Conservation (phyloP, 2,113 vertebrate genomes). For the Reinhardtius hippoglossoides region DNA sequence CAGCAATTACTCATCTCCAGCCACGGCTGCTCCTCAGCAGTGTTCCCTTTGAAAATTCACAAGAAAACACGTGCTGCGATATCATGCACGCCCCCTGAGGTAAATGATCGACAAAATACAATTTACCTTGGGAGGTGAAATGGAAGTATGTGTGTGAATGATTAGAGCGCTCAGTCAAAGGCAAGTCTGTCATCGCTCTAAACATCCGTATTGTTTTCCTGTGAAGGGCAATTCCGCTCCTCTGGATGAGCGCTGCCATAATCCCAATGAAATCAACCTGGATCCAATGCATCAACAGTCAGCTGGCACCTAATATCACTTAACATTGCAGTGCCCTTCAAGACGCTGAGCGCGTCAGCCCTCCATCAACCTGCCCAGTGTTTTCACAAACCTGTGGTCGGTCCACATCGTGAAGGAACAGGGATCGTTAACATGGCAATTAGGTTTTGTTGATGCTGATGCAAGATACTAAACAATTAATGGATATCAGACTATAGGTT, state of each 20-base stretch:
- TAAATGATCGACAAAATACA: slow-evolving; percentile 1
- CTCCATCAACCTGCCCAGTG: slow-evolving; percentile 9
- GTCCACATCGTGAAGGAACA: not conserved
- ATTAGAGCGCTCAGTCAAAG: slow-evolving; percentile 31
- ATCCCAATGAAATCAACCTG: slow-evolving; percentile 42
- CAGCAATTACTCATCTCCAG: slow-evolving; percentile 18
- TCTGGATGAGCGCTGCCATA: slow-evolving; percentile 33
- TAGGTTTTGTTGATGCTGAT: not conserved
- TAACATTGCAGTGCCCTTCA: slow-evolving; percentile 67
- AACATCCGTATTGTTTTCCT: slow-evolving; percentile 52
- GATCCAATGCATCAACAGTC: slow-evolving; percentile 54
- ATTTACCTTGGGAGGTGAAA: not conserved
- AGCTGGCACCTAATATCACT: slow-evolving; percentile 61
- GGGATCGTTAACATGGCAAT: slow-evolving; percentile 7
- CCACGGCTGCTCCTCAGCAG: not conserved
- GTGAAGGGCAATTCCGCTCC: slow-evolving; percentile 25
- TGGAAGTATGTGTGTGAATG: not conserved
- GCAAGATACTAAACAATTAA: not conserved
- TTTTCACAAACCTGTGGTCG: slow-evolving; percentile 16
- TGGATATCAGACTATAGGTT: not conserved
- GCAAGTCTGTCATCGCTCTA: slow-evolving; percentile 35
- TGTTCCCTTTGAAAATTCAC: slow-evolving; percentile 7
- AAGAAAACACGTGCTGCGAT: not conserved
- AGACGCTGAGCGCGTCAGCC: not conserved
- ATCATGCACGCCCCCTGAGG: not conserved